Conservation (phyloP, 1,140 invertebrate genomes). For the Ips nitidus region DNA sequence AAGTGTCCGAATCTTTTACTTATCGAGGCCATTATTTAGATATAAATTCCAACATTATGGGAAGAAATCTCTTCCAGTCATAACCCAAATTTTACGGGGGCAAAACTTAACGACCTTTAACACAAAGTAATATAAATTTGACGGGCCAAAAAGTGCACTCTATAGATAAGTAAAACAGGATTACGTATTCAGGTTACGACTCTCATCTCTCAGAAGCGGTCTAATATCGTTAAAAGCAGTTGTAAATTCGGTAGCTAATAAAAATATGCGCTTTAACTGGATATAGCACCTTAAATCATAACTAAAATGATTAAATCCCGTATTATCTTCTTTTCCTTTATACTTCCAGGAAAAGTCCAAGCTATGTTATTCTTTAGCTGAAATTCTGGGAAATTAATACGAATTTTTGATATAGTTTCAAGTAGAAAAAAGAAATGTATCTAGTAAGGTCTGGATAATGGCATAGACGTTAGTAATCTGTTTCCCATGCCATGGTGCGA, state of each 20-base stretch:
- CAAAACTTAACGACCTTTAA: neutral
- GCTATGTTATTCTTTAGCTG: no score
- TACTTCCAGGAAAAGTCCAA: neutral
- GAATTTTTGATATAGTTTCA: no score
- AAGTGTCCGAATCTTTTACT: no score
- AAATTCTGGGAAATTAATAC: no score
- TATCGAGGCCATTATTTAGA: no score
- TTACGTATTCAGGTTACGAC: conserved; percentile 32
- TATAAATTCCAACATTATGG: no score
- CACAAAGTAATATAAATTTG: conserved; percentile 14
- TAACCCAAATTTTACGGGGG: neutral
- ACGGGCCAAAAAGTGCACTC: conserved; percentile 19
- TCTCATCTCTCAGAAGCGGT: conserved; percentile 22
- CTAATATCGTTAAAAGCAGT: conserved; percentile 34
- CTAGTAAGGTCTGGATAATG: no score
- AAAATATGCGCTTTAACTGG: conserved; percentile 28
- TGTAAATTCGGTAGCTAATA: conserved; percentile 29
- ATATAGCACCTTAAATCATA: conserved; percentile 26
- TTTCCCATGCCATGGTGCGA: no score
- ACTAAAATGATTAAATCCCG: conserved; percentile 26
- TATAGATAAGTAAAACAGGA: conserved; percentile 28
- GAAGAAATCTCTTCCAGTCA: no score
- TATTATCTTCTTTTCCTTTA: conserved; percentile 27
- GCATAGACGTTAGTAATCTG: no score
- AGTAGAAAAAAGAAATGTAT: no score